These are phyloP conservation scores for Nomada ferruginata DNA, from an alignment of 2,888 invertebrate genomes.

Conservation along the genomic window DNA sequence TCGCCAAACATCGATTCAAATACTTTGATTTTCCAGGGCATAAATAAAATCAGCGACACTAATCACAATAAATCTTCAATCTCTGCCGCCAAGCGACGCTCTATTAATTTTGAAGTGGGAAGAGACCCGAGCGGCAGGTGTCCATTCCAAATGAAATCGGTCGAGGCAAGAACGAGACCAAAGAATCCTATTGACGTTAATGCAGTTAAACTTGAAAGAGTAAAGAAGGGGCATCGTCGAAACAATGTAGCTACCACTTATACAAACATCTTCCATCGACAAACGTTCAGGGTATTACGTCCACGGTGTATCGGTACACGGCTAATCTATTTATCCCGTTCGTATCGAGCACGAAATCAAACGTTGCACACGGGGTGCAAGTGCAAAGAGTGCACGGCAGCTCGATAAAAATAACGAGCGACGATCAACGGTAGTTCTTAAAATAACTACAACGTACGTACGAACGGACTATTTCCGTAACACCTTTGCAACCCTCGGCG, in stretches of 20 bases:
- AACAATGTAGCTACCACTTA: neutral
- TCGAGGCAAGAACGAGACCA: neutral
- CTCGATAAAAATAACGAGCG: constrained; percentile 37
- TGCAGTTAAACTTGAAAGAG: constrained; percentile 12
- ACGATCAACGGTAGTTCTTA: constrained; percentile 38
- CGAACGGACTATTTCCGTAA: constrained; percentile 40
- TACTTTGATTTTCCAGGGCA: constrained; percentile 8
- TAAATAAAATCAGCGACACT: constrained; percentile 34
- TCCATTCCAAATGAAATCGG: neutral
- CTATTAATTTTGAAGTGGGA: neutral
- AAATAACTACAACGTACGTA: constrained; percentile 43
- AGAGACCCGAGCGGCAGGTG: constrained; percentile 22
- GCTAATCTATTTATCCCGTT: constrained; percentile 24
- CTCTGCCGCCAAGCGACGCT: neutral
- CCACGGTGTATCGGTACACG: neutral
- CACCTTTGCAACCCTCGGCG: constrained; percentile 35
- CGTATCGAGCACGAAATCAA: neutral
- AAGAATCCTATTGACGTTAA: constrained; percentile 31
- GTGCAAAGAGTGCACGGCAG: neutral
- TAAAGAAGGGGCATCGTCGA: neutral
- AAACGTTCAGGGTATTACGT: neutral
- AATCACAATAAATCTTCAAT: constrained; percentile 25
- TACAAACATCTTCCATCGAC: neutral
- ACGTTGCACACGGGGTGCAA: constrained; percentile 1
- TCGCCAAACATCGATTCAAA: neutral